Conservation (phyloP, 1,140 invertebrate species). For the Drosophila quadrilineata region DNA sequence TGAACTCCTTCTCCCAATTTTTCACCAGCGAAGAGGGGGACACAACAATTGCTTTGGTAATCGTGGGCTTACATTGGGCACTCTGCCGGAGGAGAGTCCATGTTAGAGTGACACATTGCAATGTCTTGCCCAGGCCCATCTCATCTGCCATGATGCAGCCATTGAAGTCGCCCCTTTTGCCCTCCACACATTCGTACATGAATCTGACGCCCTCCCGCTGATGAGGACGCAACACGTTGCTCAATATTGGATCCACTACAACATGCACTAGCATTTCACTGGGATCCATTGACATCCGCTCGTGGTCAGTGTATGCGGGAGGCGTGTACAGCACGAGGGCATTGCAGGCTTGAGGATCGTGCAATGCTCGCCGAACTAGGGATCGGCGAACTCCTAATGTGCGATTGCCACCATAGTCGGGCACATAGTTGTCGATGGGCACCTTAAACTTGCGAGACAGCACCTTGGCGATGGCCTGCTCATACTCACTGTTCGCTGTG, state of each 20-base stretch:
- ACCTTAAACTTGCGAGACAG: slow-evolving; percentile 96
- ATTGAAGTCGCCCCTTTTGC: slow-evolving; percentile 89
- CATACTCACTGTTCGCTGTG: slow-evolving; percentile 82
- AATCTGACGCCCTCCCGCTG: slow-evolving; percentile 99
- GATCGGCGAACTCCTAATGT: slow-evolving; percentile 87
- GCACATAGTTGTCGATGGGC: slow-evolving; percentile 95
- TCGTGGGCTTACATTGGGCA: slow-evolving; percentile 91
- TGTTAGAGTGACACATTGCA: slow-evolving; percentile 98
- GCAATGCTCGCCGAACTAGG: slow-evolving; percentile 88
- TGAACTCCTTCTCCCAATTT: slow-evolving; percentile 99
- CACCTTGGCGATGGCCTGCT: slow-evolving; percentile 88
- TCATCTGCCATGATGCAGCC: slow-evolving; percentile 99
- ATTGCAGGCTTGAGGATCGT: slow-evolving; percentile 96
- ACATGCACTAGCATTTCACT: slow-evolving; percentile 91
- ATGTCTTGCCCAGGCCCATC: slow-evolving; percentile 97
- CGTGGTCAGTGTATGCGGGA: slow-evolving; percentile 84
- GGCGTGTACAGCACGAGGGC: slow-evolving; percentile 96
- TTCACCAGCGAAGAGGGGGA: slow-evolving; percentile 98
- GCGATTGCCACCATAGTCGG: slow-evolving; percentile 84
- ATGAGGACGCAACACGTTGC: slow-evolving; percentile 96
- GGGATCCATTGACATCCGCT: slow-evolving; percentile 65
- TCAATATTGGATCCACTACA: slow-evolving; percentile 96
- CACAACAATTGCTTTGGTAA: slow-evolving; percentile 97
- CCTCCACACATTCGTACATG: slow-evolving; percentile 99
- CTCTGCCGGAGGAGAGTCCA: slow-evolving; percentile 97